Evolutionary conservation across 2,888 invertebrate genomes (phyloP).

Genomic region (Pachliopta kotzebuea): DNA sequence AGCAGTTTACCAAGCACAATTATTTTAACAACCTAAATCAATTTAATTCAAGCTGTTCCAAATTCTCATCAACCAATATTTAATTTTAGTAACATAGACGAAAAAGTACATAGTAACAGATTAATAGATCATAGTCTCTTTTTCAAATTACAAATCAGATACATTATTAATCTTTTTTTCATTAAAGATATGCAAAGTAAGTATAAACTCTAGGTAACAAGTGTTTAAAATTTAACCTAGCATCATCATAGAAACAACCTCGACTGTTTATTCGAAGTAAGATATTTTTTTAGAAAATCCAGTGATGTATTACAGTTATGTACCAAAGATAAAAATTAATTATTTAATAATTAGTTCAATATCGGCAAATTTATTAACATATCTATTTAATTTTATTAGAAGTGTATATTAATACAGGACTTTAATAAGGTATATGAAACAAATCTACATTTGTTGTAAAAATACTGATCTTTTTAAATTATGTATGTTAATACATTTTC

Average conservation of each 20-base stretch:
- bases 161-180: too few relatives aligned
- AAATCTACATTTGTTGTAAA: neutral
- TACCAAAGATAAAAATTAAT: neutral
- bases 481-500: constrained; percentile 35
- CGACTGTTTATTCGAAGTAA: neutral
- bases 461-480: constrained; percentile 11
- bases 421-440: too few relatives aligned
- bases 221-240: neutral
- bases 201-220: neutral
- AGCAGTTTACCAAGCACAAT: neutral
- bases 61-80: too few relatives aligned
- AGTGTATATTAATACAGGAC: neutral
- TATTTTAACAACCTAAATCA: too few relatives aligned
- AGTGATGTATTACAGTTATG: neutral
- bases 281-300: neutral
- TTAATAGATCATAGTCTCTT: too few relatives aligned
- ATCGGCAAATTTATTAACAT: neutral
- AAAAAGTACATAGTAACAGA: too few relatives aligned
- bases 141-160: too few relatives aligned
- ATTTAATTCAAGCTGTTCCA: too few relatives aligned
- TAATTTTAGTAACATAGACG: too few relatives aligned
- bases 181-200: too few relatives aligned
- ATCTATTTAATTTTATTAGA: neutral
- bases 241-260: neutral
- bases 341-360: neutral